These are phyloP conservation scores for Falco punctatus DNA, from an alignment of 2,113 vertebrate genomes.

Conservation along the genomic window DNA sequence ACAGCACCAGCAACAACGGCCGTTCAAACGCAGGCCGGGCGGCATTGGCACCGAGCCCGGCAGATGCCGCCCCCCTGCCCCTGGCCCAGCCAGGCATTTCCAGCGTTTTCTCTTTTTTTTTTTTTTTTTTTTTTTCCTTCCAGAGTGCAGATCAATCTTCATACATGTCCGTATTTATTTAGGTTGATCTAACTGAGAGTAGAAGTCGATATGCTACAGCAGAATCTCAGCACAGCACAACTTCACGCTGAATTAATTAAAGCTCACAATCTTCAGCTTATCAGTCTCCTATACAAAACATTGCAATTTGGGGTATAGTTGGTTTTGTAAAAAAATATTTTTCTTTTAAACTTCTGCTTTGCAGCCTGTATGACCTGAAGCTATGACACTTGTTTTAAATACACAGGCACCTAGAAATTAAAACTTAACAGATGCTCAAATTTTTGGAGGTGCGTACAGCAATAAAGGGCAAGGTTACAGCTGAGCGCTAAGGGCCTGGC, in stretches of 20 bases:
- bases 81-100: not conserved
- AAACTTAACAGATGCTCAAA: accelerated
- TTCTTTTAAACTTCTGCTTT: not conserved
- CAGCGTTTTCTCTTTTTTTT: too few species aligned
- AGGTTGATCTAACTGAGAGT: not conserved
- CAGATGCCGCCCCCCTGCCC: not conserved
- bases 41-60: not conserved
- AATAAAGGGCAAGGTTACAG: not conserved
- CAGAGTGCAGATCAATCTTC: not conserved
- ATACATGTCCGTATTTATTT: not conserved
- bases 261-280: not conserved
- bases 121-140: not conserved
- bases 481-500: accelerated
- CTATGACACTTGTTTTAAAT: not conserved
- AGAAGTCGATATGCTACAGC: not conserved
- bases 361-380: not conserved
- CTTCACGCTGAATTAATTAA: not conserved
- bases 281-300: not conserved
- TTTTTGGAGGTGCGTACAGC: accelerated
- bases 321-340: not conserved
- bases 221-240: not conserved
- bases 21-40: accelerated
- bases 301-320: not conserved
- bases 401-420: not conserved
- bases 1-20: not conserved